Evolutionary conservation across 2,888 invertebrate genomes (phyloP).

Genomic region (Plagiodera versicolora): DNA sequence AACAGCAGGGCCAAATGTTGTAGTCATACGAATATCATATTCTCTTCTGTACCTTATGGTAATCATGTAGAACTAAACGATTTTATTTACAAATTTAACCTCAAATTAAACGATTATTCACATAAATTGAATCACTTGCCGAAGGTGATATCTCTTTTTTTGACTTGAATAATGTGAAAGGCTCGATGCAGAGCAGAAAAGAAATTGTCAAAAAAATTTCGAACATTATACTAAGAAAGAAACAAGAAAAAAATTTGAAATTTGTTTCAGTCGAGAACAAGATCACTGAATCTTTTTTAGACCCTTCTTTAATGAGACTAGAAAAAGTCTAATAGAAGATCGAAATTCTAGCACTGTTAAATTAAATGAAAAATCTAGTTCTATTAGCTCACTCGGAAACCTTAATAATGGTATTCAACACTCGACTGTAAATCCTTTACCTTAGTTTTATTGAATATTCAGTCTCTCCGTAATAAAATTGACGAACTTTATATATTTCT

Average conservation of each 20-base stretch:
- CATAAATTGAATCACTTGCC: neutral
- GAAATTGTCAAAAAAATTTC: neutral
- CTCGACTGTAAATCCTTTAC: neutral
- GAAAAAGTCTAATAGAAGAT: neutral
- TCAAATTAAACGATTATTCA: neutral
- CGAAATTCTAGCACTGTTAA: neutral
- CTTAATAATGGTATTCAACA: neutral
- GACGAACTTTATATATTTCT: constrained; percentile 5
- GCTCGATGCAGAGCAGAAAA: neutral
- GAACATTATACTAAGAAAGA: neutral
- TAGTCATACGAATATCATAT: constrained; percentile 2
- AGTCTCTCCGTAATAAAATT: constrained; percentile 1
- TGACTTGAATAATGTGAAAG: neutral
- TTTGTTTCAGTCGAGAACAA: neutral
- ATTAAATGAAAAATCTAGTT: neutral
- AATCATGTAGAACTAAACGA: neutral
- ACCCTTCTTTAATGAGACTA: no score
- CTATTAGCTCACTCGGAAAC: neutral
- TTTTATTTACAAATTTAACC: neutral
- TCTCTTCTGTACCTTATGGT: neutral
- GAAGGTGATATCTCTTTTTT: constrained; percentile 2
- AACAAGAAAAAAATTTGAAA: neutral
- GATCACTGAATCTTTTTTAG: neutral
- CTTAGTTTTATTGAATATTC: constrained; percentile 3
- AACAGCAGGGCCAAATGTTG: neutral